phyloP scores from a whole-genome alignment of 2,797 vertebrate species.

The Pantherophis vulpinus region DNA sequence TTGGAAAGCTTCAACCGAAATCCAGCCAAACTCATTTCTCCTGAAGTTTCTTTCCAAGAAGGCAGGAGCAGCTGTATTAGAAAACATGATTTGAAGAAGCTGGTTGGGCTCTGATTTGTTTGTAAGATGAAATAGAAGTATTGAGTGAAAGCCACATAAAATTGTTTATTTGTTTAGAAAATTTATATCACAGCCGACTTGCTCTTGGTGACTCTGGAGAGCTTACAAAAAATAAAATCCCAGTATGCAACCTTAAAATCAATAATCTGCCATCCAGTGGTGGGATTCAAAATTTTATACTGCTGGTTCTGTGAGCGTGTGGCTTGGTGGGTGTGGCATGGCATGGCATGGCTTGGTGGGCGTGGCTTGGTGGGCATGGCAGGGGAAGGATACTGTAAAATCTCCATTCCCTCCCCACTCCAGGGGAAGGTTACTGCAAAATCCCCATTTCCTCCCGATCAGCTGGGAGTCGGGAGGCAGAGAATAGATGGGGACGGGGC shows the following conservation, averaged over 20 bases:
- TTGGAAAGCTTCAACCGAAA: not conserved
- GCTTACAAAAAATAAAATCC: not conserved
- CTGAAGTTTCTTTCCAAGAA: not conserved
- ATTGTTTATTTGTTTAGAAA: not conserved
- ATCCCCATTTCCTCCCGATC: no score
- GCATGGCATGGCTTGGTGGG: no score
- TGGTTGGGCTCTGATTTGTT: not conserved
- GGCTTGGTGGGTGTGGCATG: no score
- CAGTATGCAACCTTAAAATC: not conserved
- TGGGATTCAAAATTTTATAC: no score
- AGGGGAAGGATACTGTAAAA: no score
- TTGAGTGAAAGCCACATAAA: constrained; percentile 36
- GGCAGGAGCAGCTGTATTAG: not conserved
- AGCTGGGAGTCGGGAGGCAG: no score
- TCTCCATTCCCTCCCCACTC: no score
- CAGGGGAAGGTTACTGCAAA: no score
- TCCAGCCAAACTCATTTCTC: not conserved
- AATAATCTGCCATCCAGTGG: not conserved
- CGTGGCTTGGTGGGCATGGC: no score
- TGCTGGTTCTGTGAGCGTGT: no score
- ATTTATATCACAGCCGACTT: not conserved
- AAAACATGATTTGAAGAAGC: not conserved
- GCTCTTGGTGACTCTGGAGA: not conserved
- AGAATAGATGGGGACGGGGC: no score
- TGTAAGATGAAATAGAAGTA: not conserved